Evolutionary conservation across 1,140 invertebrate species (phyloP).

Genomic region (Lineus longissimus): DNA sequence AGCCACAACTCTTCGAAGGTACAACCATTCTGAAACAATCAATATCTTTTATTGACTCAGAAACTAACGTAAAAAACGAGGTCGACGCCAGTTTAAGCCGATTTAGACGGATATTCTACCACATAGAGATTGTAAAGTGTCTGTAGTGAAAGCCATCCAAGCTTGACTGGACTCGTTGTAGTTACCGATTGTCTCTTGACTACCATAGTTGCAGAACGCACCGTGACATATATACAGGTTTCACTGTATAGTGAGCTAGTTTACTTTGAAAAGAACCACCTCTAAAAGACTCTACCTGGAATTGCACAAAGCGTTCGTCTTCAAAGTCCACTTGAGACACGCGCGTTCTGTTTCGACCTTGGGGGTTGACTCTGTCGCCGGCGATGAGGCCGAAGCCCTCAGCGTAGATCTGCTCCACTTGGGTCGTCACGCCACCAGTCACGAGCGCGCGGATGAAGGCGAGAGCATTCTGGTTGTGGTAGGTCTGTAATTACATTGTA

Average conservation of each 20-base stretch:
- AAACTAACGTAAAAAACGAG: too few relatives aligned
- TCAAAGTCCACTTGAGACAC: not conserved
- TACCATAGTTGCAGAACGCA: too few relatives aligned
- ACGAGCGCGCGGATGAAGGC: slow-evolving; percentile 32
- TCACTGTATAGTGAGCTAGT: too few relatives aligned
- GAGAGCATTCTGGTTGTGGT: slow-evolving; percentile 33
- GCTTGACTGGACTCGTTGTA: too few relatives aligned
- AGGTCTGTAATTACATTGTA: slow-evolving; percentile 23
- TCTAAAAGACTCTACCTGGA: not conserved
- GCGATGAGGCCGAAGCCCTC: slow-evolving; percentile 21
- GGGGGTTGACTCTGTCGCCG: not conserved
- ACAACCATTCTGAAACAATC: slow-evolving; percentile 32
- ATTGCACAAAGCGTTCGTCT: not conserved
- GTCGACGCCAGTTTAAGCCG: slow-evolving; percentile 57
- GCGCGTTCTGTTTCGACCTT: not conserved
- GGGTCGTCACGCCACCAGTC: slow-evolving; percentile 36
- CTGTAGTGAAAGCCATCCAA: too few relatives aligned
- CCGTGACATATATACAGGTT: too few relatives aligned
- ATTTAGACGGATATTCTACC: too few relatives aligned
- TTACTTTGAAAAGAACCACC: not conserved
- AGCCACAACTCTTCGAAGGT: slow-evolving; percentile 78
- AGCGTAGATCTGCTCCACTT: slow-evolving; percentile 38
- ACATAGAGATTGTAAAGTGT: too few relatives aligned
- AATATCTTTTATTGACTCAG: slow-evolving; percentile 69
- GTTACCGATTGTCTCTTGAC: too few relatives aligned